Evolutionary conservation across 53 echinoderm and acorn worm genomes (phyloP).

Genomic region (Echinarachnius parma): DNA sequence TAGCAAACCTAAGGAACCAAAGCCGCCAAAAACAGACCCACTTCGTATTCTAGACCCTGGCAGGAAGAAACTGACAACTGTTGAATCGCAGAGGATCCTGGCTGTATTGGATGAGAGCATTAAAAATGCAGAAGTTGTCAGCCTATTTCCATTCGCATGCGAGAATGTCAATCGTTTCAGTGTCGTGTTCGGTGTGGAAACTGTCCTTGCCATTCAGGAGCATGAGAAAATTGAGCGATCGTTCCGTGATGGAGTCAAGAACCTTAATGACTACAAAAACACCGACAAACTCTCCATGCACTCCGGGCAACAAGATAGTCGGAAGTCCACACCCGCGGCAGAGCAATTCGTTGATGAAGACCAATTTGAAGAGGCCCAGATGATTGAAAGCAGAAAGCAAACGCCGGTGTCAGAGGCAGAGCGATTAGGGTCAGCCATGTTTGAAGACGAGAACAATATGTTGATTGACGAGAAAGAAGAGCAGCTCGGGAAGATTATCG

Average conservation of each 20-base stretch:
- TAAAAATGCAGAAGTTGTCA: constrained; percentile 74
- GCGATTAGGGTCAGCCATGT: neutral
- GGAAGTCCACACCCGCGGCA: constrained; percentile 13
- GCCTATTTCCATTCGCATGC: constrained; percentile 66
- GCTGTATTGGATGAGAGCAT: constrained; percentile 92
- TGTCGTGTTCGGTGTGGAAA: constrained; percentile 70
- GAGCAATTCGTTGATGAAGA: constrained; percentile 26
- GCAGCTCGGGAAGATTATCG: constrained; percentile 51
- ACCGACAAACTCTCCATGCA: constrained; percentile 15
- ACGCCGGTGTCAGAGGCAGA: constrained; percentile 2
- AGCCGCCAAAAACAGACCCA: constrained; percentile 70
- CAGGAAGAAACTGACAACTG: constrained; percentile 90
- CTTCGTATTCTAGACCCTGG: constrained; percentile 94
- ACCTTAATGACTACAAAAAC: constrained; percentile 55
- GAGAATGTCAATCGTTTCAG: constrained; percentile 74
- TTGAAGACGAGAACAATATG: constrained; percentile 11
- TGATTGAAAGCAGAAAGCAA: constrained; percentile 39
- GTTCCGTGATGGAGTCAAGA: constrained; percentile 54
- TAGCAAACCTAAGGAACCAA: constrained; percentile 69
- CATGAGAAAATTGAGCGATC: constrained; percentile 67
- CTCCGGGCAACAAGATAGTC: neutral
- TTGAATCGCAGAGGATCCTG: constrained; percentile 91
- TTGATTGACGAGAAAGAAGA: constrained; percentile 64
- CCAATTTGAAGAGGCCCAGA: constrained; percentile 20
- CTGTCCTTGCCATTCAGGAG: constrained; percentile 69